phyloP scores from a whole-genome alignment of 2,888 invertebrate genomes.

The Rhopalosiphum nymphaeae region DNA sequence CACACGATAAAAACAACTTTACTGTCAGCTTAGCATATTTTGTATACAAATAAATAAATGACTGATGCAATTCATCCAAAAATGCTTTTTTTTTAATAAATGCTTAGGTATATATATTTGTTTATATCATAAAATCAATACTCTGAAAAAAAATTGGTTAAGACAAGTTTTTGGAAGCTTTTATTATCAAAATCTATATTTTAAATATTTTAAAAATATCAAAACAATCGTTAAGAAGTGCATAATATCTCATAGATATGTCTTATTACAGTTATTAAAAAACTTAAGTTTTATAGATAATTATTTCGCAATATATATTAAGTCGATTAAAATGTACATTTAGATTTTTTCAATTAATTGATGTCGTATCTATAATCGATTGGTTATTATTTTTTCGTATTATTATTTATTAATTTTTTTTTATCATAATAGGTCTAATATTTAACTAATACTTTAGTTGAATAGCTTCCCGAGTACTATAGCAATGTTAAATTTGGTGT shows the following conservation, averaged over 20 bases:
- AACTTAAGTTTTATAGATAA: background rate
- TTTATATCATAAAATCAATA: background rate
- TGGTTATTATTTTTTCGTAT: background rate
- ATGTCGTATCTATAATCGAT: background rate
- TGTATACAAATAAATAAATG: constrained; percentile 26
- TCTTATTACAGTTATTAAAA: background rate
- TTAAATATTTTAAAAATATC: background rate
- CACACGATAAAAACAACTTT: background rate
- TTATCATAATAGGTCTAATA: constrained; percentile 26
- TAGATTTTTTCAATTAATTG: background rate
- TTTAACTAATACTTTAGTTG: constrained; percentile 38
- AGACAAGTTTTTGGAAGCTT: background rate
- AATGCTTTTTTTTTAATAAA: background rate
- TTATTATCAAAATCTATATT: background rate
- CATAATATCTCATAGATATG: background rate
- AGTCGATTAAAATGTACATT: background rate
- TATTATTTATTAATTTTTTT: background rate
- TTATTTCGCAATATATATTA: constrained; percentile 25
- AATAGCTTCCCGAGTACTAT: background rate
- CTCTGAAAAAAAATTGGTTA: background rate
- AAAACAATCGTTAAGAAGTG: background rate
- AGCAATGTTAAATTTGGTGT: constrained; percentile 11
- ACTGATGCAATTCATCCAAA: background rate
- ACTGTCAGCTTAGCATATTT: constrained; percentile 42
- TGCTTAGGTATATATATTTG: background rate